Base-by-base conservation (phyloP, 2,113 vertebrate genomes). In the Menura novaehollandiae region DNA sequence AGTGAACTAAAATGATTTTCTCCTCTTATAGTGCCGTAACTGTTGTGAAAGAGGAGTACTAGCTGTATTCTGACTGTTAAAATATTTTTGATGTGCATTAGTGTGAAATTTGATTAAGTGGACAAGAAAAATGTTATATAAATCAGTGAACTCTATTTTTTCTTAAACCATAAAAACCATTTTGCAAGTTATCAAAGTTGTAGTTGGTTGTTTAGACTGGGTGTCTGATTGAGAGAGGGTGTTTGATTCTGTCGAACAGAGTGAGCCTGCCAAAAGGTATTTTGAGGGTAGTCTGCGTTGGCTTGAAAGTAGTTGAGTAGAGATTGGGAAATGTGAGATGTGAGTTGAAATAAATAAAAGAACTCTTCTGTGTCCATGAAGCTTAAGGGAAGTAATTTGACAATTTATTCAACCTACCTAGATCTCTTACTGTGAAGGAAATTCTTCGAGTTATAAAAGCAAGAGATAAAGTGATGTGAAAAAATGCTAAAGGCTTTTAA, bases 21-120 rank as follows among this genome's bases (percentile, higher is more conserved):
- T 79, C 6, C 4, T 63, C 17, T 13, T 81, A 7, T 3, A 53
- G 46, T 59, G 32, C 3, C 5, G 5, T 71, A 67, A 43, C 30
- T 81, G 2, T 55, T 90, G 71, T 63, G 21, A 63, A 55, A 67
- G 49, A 32, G 24, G 30, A 92, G 13, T 21, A 68, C 44, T 55
- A 68, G 35, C 24, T 76, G 16, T 83, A 19, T 88, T 82, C 60
- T 85, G 47, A 37, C 66, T 5, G 12, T 55, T 14, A 27, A 64
- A 43, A 19, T 37, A 8, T 49, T 88, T 91, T 43, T 22, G 15
- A 6, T 1, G 1, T 41, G 9, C 2, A 0, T 21, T 79, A 53
- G 13, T 67, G 21, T 79, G 75, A 76, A 5, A 15, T 55, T 81
- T 63, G 23, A 96, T 15, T 59, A 63, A 76, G 15, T 8, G 11